Conservation (phyloP, 2,797 vertebrate species). For the Acipenser ruthenus region DNA sequence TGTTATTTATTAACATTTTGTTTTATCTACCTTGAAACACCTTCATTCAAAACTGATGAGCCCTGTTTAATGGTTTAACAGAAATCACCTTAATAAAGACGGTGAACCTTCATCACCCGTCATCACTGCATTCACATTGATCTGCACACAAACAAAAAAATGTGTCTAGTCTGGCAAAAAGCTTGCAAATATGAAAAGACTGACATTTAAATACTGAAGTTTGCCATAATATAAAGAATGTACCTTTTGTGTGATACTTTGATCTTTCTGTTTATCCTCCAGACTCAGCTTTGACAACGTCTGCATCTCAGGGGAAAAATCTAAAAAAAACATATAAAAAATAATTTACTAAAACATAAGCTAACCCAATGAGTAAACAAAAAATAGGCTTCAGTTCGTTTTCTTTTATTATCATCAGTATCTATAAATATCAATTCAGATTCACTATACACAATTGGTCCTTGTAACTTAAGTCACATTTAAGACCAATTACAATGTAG, state of each 20-base stretch:
- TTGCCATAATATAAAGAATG: background rate
- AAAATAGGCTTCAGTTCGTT: background rate
- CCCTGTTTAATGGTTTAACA: background rate
- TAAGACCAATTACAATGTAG: too few relatives aligned
- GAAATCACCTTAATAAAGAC: slow-evolving; percentile 2
- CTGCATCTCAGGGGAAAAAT: slow-evolving; percentile 2
- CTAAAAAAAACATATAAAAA: background rate
- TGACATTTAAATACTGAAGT: too few relatives aligned
- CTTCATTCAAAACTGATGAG: background rate
- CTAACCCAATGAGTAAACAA: background rate
- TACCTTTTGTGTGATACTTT: background rate
- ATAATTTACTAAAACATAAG: background rate
- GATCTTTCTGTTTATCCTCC: background rate
- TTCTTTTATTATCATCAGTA: background rate
- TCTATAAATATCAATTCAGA: background rate
- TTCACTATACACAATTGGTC: background rate
- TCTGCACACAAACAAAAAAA: background rate
- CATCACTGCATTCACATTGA: background rate
- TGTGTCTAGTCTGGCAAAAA: background rate
- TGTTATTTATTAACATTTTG: background rate
- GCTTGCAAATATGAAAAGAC: background rate
- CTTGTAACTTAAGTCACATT: slow-evolving; percentile 3
- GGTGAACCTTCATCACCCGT: background rate
- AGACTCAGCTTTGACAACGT: background rate
- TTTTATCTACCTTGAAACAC: background rate